Base-by-base conservation (phyloP, 30 jellyfish, hydroid and myxozoan genomes). In the Aurelia aurita complex sp. Pacific region DNA sequence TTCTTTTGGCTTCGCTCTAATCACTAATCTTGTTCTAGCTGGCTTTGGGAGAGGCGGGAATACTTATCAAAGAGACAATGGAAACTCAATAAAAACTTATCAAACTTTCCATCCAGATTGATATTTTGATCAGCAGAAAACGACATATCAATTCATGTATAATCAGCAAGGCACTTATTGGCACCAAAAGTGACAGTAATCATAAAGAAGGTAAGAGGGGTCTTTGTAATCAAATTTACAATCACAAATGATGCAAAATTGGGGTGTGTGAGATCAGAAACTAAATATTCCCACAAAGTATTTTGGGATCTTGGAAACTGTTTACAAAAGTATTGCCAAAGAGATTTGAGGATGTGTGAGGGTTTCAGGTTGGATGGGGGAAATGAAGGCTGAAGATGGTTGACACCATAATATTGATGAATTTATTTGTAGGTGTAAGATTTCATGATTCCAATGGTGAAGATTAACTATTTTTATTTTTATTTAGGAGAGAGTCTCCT, bases 161-260 rank as follows among this genome's bases (percentile, higher is more conserved):
- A 63, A 15, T 63, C 73, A 63, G n/a, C 73, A 63, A 63, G 73
- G 73, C 18, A 63, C 73, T 17, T 63, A 15, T 63, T 63, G 32
- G 73, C 73, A 63, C 32, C 29, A 10, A 63, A 15, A 63, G 32
- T 63, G 73, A 63, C 73, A 17, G 32, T 63, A 63, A 63, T 63
- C n/a, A 63, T 63, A 63, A 15, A 15, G 18, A 8, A 17, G 18
- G 7, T 63, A 8, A 17, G 32, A 63, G 73, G 18, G 18, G 40
- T 63, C 32, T 17, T 63, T 63, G 18, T 23, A 23, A 23, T 23
- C 29, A 23, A 23, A 23, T 23, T 23, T 23, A 23, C 29, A 23
- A 23, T 23, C 73, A 63, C 40, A 63, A 17, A 63, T 63, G 73
- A 63, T 63, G n/a, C 73, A 10, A 63, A 63, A 15, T 63, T 63